phyloP scores from a whole-genome alignment of 2,113 vertebrate species.

The Oryzias celebensis region DNA sequence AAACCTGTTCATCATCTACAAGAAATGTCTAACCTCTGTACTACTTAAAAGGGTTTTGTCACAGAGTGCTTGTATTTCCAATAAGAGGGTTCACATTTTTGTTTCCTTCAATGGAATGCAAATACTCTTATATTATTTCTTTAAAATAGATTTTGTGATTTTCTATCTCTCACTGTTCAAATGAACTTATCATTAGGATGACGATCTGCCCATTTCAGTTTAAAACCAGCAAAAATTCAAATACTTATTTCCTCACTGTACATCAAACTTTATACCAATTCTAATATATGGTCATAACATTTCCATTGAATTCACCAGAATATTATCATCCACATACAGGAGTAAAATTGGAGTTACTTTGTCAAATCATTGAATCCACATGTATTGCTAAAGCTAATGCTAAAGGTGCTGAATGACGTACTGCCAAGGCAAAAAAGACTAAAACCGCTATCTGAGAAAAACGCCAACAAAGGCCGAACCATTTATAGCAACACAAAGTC shows the following conservation, averaged over 20 bases:
- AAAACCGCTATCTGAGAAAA: not conserved
- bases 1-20: too few species aligned
- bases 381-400: not conserved
- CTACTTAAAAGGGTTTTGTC: too few species aligned
- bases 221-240: not conserved
- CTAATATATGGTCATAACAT: not conserved
- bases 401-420: not conserved
- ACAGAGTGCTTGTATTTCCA: too few species aligned
- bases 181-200: too few species aligned
- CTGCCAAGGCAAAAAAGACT: not conserved
- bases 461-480: slow-evolving; percentile 6
- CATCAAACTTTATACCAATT: not conserved
- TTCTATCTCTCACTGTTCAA: too few species aligned
- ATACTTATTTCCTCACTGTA: slow-evolving; percentile 3
- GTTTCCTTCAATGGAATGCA: too few species aligned
- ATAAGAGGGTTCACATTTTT: too few species aligned
- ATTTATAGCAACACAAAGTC: slow-evolving; percentile 4
- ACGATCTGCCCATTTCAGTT: too few species aligned
- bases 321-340: not conserved
- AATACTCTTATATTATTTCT: too few species aligned
- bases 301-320: not conserved
- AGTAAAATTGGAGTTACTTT: not conserved
- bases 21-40: too few species aligned
- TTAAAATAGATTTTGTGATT: too few species aligned
- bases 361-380: slow-evolving; percentile 3